Conservation (phyloP, 2,888 invertebrate genomes). For the Teleogryllus oceanicus region DNA sequence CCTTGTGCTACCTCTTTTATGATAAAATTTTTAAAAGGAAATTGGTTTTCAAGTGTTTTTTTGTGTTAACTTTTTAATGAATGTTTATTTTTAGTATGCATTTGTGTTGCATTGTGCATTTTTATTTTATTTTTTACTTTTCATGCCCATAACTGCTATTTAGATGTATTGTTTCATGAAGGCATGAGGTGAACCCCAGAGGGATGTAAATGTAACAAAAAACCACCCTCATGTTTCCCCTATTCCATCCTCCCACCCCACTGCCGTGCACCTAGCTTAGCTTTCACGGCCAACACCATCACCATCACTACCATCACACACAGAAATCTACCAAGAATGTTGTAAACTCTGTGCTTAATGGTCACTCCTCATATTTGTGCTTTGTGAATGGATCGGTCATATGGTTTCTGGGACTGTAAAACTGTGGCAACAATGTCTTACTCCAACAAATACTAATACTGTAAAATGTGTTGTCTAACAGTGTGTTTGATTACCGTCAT, state of each 20-base stretch:
- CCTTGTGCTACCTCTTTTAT: too few relatives aligned
- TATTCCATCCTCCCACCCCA: background rate
- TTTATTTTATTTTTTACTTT: background rate
- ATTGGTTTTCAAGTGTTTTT: background rate
- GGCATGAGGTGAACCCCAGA: background rate
- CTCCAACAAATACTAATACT: conserved; percentile 5
- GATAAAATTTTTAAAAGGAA: background rate
- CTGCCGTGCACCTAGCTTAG: conserved; percentile 26
- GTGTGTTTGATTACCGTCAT: background rate
- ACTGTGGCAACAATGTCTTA: background rate
- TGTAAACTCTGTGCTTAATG: conserved; percentile 28
- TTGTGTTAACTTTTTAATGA: background rate
- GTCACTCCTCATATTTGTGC: conserved; percentile 30
- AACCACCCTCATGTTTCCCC: background rate
- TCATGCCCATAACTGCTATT: conserved; percentile 6
- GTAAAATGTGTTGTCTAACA: background rate
- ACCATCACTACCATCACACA: conserved; percentile 3
- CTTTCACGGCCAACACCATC: conserved; percentile 26
- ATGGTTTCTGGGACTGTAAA: conserved; percentile 24
- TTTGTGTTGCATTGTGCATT: conserved; percentile 2
- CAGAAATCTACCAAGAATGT: conserved; percentile 18
- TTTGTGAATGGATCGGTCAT: conserved; percentile 26
- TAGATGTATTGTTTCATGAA: conserved; percentile 1
- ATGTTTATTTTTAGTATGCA: conserved; percentile 12
- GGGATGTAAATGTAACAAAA: conserved; percentile 22